Conservation (phyloP, 92 coral and sea anemone genomes). For the Micromussa lordhowensis region DNA sequence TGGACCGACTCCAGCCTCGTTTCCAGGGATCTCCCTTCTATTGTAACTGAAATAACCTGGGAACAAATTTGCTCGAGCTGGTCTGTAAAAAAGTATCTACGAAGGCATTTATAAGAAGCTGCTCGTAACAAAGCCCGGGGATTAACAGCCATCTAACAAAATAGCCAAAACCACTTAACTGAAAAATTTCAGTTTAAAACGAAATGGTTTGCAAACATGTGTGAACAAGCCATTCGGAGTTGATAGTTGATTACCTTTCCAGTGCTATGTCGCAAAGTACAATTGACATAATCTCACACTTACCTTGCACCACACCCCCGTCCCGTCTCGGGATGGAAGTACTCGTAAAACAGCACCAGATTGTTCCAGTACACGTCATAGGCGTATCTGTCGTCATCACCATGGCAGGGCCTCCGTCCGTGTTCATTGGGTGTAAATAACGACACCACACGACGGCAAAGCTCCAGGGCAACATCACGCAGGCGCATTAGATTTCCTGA, state of each 20-base stretch:
- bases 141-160: too few relatives aligned
- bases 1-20: neutral
- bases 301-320: conserved; percentile 99
- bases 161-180: too few relatives aligned
- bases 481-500: conserved; percentile 95
- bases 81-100: too few relatives aligned
- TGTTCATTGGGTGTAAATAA: conserved; percentile 84
- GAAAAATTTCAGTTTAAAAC: too few relatives aligned
- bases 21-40: neutral
- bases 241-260: too few relatives aligned
- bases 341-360: conserved; percentile 97
- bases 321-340: conserved; percentile 95
- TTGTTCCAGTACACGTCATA: conserved; percentile 88
- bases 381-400: conserved; percentile 83
- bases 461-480: conserved; percentile 91
- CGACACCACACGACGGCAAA: conserved; percentile 88
- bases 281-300: neutral
- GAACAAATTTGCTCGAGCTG: neutral
- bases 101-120: too few relatives aligned
- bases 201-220: too few relatives aligned
- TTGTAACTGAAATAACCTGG: neutral
- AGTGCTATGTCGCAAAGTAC: neutral
- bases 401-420: conserved; percentile 97
- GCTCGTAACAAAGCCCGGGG: too few relatives aligned
- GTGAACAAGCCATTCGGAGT: too few relatives aligned